Percentiles rank a stretch among this genome's conserved stretches.
Evolutionary conservation across 1,140 invertebrate genomes (phyloP).

Genomic region (Hirudo medicinalis): DNA sequence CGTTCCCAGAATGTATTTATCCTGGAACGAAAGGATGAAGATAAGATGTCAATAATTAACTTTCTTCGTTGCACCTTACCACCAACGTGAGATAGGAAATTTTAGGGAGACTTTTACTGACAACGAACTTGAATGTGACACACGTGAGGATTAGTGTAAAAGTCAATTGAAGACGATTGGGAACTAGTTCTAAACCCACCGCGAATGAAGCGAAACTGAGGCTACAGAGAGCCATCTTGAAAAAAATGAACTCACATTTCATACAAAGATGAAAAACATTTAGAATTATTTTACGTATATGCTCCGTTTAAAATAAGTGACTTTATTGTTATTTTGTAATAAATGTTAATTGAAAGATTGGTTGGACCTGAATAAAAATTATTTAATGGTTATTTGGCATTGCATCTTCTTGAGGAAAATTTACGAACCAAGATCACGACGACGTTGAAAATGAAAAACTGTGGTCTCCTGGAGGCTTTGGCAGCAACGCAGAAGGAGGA

Average conservation of each 20-base stretch:
- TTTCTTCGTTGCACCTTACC: slow-evolving; percentile 4
- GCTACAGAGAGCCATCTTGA: slow-evolving; percentile 18
- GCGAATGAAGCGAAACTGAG: slow-evolving; percentile 23
- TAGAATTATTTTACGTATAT: too few species aligned
- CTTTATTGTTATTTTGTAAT: too few species aligned
- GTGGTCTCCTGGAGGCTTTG: slow-evolving; percentile 16
- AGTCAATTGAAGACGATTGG: slow-evolving; percentile 23
- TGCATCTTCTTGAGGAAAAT: too few species aligned
- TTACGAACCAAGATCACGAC: slow-evolving; percentile 10
- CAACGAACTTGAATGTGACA: slow-evolving; percentile 26
- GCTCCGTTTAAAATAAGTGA: too few species aligned
- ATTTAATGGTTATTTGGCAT: too few species aligned
- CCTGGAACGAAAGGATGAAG: slow-evolving; percentile 26
- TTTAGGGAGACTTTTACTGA: slow-evolving; percentile 22
- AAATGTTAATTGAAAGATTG: too few species aligned
- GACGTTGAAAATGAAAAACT: slow-evolving; percentile 18
- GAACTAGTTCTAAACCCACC: slow-evolving; percentile 15
- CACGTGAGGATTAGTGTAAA: slow-evolving; percentile 24
- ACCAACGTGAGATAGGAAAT: slow-evolving; percentile 24
- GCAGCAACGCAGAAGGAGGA: slow-evolving; percentile 12
- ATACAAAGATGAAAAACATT: too few species aligned
- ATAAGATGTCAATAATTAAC: background rate
- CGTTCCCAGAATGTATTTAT: slow-evolving; percentile 37
- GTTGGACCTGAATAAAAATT: too few species aligned
- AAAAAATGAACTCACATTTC: background rate